Percentiles rank a stretch among this genome's conserved stretches.
These are phyloP conservation scores for Agrilus mali DNA, from an alignment of 2,888 invertebrate genomes.

Conservation along the genomic window DNA sequence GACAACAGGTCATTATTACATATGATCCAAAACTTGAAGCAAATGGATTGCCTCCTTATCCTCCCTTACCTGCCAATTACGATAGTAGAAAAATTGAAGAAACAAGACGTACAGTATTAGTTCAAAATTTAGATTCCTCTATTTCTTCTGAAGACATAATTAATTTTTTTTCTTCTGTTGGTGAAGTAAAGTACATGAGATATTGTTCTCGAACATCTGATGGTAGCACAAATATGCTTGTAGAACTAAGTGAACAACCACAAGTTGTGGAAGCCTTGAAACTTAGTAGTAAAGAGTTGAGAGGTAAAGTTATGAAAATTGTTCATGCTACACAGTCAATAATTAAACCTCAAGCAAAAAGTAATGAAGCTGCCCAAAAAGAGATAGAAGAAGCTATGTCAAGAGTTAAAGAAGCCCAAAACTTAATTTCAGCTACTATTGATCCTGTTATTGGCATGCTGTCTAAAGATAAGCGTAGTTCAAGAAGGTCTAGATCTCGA, in stretches of 20 bases:
- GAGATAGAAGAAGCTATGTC: slow-evolving; percentile 98
- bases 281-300: slow-evolving; percentile 67
- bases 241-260: slow-evolving; percentile 90
- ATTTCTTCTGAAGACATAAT: slow-evolving; percentile 69
- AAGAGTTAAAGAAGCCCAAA: slow-evolving; percentile 90
- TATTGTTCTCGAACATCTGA: slow-evolving; percentile 78
- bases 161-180: slow-evolving; percentile 73
- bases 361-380: slow-evolving; percentile 87
- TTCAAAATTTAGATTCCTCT: slow-evolving; percentile 64
- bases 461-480: slow-evolving; percentile 69
- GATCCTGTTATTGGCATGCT: slow-evolving; percentile 82
- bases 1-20: slow-evolving; percentile 69
- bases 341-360: slow-evolving; percentile 85
- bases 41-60: slow-evolving; percentile 79
- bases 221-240: slow-evolving; percentile 65
- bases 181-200: slow-evolving; percentile 90
- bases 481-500: slow-evolving; percentile 28
- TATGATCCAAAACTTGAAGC: slow-evolving; percentile 79
- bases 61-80: slow-evolving; percentile 74
- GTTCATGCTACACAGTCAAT: slow-evolving; percentile 88
- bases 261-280: slow-evolving; percentile 76
- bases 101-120: slow-evolving; percentile 82
- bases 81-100: slow-evolving; percentile 90
- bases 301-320: slow-evolving; percentile 56
- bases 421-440: slow-evolving; percentile 85